Percentiles rank a stretch among this genome's conserved stretches.
phyloP scores from a whole-genome alignment of 2,113 vertebrate species.

The Xenopus laevis region DNA sequence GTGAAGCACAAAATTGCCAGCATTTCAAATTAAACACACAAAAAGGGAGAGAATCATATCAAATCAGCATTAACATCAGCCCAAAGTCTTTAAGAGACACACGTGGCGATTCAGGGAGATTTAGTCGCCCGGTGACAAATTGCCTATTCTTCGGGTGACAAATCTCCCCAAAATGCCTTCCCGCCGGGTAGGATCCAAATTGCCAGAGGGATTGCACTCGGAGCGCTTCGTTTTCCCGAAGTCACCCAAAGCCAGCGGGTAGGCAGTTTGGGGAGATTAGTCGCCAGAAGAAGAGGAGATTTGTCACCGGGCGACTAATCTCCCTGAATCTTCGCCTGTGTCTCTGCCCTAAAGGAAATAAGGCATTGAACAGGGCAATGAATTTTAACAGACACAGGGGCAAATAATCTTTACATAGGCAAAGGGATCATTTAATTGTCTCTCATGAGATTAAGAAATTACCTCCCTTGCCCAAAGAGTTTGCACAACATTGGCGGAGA shows the following conservation, averaged over 20 bases:
- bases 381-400: constrained; percentile 50
- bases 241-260: too few relatives aligned
- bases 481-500: background rate
- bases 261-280: too few relatives aligned
- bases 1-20: constrained; percentile 68
- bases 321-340: too few relatives aligned
- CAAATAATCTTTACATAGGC: background rate
- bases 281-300: too few relatives aligned
- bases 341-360: constrained; percentile 54
- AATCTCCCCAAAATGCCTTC: too few relatives aligned
- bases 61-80: constrained; percentile 67
- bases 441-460: background rate
- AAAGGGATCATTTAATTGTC: background rate
- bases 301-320: too few relatives aligned
- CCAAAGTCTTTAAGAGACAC: constrained; percentile 55
- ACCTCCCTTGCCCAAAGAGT: background rate
- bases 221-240: too few relatives aligned
- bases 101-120: too few relatives aligned
- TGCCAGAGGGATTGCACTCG: too few relatives aligned
- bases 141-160: too few relatives aligned
- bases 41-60: constrained; percentile 60
- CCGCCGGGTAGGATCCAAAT: too few relatives aligned
- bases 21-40: constrained; percentile 62
- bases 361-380: constrained; percentile 52
- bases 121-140: too few relatives aligned